Base-by-base conservation (phyloP, 2,888 invertebrate species). In the Gryllus longicercus region DNA sequence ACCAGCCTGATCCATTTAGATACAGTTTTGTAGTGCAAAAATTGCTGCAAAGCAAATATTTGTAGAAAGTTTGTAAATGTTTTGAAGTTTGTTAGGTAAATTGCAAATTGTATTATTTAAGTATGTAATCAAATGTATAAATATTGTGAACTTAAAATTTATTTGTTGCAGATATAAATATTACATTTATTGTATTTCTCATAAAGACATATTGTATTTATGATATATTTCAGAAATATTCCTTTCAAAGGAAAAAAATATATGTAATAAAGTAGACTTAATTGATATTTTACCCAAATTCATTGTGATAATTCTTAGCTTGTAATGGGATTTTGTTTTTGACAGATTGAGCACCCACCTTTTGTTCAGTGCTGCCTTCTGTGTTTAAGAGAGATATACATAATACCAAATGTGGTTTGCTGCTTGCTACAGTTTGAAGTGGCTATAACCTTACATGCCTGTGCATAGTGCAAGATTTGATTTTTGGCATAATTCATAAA, bases 41-140 rank as follows among this genome's bases (percentile, higher is more conserved):
- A 63, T 63, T 63, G 63, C 63, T 18, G 14, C n/a, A n/a, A 63
- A 63, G 63, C 63, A 63, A 63, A n/a, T n/a, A 63, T 18, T 63
- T 63, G 63, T 63, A 63, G 63, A 63, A 63, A 63, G 63, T 63
- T 63, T 63, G 38, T 38, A 38, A 38, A 63, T 63, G 63, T 63
- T 63, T 63, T 63, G 63, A 63, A 63, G 63, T 18, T 18, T 18
- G 63, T 63, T 63, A 63, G 63, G n/a, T 63, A 63, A 63, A 63
- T 63, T n/a, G n/a, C 63, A 63, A 63, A 63, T n/a, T 63, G 63
- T 63, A 63, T 63, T 63, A 63, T 63, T 63, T 63, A 63, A 63
- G 63, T 63, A 63, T 63, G n/a, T 63, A 63, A 14, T 63, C 63
- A 63, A 63, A 18, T 63, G 63, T 63, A 63, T 63, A 63, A 63